phyloP scores from a whole-genome alignment of 2,888 invertebrate genomes.

The Macaria liturata region DNA sequence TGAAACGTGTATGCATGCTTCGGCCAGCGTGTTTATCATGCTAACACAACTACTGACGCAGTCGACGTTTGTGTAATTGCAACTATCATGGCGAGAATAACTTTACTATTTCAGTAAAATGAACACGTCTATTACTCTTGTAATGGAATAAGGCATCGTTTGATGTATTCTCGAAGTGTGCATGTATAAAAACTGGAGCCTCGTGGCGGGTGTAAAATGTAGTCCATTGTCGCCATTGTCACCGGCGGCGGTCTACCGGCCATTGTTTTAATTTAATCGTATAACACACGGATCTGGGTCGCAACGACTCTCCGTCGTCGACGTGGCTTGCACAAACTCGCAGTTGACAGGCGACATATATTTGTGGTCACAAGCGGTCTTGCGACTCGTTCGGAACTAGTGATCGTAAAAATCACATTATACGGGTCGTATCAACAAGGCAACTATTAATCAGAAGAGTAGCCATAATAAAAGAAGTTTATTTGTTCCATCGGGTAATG shows the following conservation, averaged over 20 bases:
- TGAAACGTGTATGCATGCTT: conserved; percentile 4
- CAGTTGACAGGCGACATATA: conserved; percentile 9
- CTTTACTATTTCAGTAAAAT: too few species aligned
- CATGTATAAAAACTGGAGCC: conserved; percentile 1
- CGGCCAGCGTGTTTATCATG: not conserved
- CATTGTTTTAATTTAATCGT: conserved; percentile 26
- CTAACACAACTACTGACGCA: not conserved
- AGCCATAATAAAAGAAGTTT: conserved; percentile 23
- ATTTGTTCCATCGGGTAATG: conserved; percentile 18
- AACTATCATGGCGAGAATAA: not conserved
- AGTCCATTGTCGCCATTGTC: conserved; percentile 20
- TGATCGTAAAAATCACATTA: conserved; percentile 28
- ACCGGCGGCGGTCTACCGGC: conserved; percentile 12
- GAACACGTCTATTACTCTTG: too few species aligned
- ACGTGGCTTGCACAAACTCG: conserved; percentile 4
- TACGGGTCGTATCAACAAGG: conserved; percentile 22
- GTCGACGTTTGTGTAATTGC: not conserved
- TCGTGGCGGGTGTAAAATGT: conserved; percentile 6
- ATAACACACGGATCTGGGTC: conserved; percentile 26
- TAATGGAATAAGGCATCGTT: too few species aligned
- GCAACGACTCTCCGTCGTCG: conserved; percentile 11
- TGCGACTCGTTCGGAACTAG: conserved; percentile 20
- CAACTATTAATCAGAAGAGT: conserved; percentile 27
- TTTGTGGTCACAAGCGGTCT: conserved; percentile 21
- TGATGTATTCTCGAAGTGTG: not conserved